Evolutionary conservation across 2,888 invertebrate species (phyloP).

Genomic region (Nemotelus pantherinus): DNA sequence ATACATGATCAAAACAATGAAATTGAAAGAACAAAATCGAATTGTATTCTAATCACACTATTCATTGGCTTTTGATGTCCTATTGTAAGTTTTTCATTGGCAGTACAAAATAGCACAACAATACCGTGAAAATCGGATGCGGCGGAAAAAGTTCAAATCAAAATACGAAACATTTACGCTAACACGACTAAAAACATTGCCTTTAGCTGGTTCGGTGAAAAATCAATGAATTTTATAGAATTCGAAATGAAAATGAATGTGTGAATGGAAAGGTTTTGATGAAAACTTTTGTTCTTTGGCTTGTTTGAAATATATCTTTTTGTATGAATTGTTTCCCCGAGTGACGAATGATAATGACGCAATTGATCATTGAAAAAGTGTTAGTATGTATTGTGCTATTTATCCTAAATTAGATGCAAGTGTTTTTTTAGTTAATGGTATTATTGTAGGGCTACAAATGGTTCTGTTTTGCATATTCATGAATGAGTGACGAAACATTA

Average conservation of each 20-base stretch:
- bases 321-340: neutral
- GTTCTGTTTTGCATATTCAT: no score
- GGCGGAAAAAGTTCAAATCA: conserved; percentile 41
- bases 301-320: neutral
- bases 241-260: no score
- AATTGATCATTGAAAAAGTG: neutral
- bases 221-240: no score
- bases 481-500: no score
- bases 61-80: neutral
- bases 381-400: neutral
- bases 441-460: no score
- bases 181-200: neutral
- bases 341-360: neutral
- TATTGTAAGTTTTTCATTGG: conserved; percentile 2
- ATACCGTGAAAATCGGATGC: conserved; percentile 42
- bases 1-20: neutral
- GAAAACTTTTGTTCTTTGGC: neutral
- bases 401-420: no score
- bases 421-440: no score
- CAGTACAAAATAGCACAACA: conserved; percentile 35
- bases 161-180: conserved; percentile 42
- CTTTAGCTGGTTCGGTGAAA: no score
- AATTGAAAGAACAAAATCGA: neutral
- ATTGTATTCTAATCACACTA: conserved; percentile 33
- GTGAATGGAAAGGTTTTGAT: neutral